Base-by-base conservation (phyloP, 2,113 vertebrate species). In the Toxotes chatareus region DNA sequence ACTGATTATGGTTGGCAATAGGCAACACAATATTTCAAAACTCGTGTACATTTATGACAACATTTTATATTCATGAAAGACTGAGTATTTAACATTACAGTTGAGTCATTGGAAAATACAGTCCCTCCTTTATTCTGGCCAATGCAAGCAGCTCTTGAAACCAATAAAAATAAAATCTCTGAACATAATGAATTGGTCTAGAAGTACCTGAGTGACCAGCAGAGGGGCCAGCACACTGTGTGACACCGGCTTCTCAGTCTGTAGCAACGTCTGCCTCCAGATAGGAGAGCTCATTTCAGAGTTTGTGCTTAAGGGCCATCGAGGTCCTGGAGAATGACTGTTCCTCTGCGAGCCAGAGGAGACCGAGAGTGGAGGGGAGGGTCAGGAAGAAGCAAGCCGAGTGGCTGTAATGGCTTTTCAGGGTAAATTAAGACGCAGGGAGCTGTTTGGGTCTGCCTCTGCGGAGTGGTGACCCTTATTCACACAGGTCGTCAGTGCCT, bases 351-450 rank as follows among this genome's bases (percentile, higher is more conserved):
- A 84, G 82, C 3, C 19, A 44, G 69, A 77, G 64, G 67, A 73
- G 81, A 34, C 61, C 69, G 61, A 69, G 59, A 73, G 86, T 49
- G n/a, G 44, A 83, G 70, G 60, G 72, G 63, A 77, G 88, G 87
- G 90, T 88, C 74, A 73, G 59, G 79, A 81, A 87, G 88, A 88
- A 80, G 86, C 77, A 34, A 69, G 82, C 84, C 14, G 68, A 91
- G 89, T 86, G 86, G 87, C 91, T 72, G 88, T 92, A 93, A 94
- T 94, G 92, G 88, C 88, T 92, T 93, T 92, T 89, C 88, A 80
- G 84, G 84, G 79, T 91, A 89, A 93, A 94, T 94, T 87, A 94
- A 93, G 91, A 93, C 77, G 23, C 74, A 69, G 84, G 77, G 82
- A 86, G 76, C 80, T 90, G 91, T 89, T 89, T 85, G 87, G 90